Evolutionary conservation across 2,113 vertebrate species (phyloP).

Genomic region (Pelobates fuscus): DNA sequence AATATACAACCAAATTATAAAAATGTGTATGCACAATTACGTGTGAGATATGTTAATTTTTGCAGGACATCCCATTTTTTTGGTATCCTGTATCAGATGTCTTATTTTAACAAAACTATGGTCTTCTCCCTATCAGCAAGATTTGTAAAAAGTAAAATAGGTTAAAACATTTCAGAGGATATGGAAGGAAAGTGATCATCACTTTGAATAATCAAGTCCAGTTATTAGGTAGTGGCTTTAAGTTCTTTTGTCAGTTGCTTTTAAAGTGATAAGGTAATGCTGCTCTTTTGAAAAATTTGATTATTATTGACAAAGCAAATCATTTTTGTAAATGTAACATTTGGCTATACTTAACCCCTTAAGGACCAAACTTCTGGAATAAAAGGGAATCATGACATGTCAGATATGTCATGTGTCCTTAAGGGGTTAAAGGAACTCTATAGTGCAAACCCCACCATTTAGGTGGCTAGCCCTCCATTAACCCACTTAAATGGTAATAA

Average conservation of each 20-base stretch:
- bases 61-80: constrained; percentile 1
- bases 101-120: too few relatives aligned
- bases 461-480: too few relatives aligned
- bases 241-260: background rate
- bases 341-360: background rate
- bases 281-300: background rate
- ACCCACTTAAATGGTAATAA: too few relatives aligned
- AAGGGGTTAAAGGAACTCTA: too few relatives aligned
- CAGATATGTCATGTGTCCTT: too few relatives aligned
- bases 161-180: too few relatives aligned
- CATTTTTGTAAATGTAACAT: background rate
- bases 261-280: too few relatives aligned
- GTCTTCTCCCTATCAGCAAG: background rate
- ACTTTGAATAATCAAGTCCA: too few relatives aligned
- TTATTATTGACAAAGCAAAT: background rate
- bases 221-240: background rate
- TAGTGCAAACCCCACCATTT: too few relatives aligned
- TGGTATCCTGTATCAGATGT: background rate
- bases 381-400: too few relatives aligned
- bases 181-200: too few relatives aligned
- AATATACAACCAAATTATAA: background rate
- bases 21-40: background rate
- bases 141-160: background rate
- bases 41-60: background rate
- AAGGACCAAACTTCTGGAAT: too few relatives aligned